Conservation (phyloP, 2,888 invertebrate species). For the Agrochola lychnidis region DNA sequence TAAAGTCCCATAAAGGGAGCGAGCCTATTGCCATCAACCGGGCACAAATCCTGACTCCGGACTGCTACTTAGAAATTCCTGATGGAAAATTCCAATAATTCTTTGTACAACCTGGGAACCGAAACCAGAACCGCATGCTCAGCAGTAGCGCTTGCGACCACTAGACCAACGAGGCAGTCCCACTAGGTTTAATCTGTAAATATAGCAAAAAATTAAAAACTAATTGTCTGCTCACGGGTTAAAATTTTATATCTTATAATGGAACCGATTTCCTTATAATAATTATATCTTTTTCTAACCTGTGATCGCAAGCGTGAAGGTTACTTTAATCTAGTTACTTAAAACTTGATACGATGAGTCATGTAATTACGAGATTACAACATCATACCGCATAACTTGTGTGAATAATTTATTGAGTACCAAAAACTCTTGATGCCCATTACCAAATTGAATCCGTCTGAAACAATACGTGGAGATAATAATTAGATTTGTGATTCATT, state of each 20-base stretch:
- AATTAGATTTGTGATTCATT: constrained; percentile 20
- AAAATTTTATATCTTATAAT: constrained; percentile 8
- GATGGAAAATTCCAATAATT: no score
- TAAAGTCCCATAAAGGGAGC: no score
- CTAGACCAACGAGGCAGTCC: no score
- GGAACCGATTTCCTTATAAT: not conserved
- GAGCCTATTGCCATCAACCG: no score
- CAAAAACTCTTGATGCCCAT: constrained; percentile 32
- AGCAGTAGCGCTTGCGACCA: no score
- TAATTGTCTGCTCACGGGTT: not conserved
- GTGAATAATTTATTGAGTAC: constrained; percentile 43
- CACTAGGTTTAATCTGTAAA: not conserved
- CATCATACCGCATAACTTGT: constrained; percentile 30
- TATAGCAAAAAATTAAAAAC: not conserved
- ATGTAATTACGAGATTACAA: constrained; percentile 33
- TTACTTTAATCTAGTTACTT: constrained; percentile 38
- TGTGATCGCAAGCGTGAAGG: constrained; percentile 41
- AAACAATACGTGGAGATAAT: constrained; percentile 4
- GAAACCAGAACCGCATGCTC: no score
- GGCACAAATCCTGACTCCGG: no score
- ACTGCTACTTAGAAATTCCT: no score
- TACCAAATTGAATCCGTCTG: constrained; percentile 32
- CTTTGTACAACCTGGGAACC: no score
- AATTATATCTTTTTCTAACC: constrained; percentile 6
- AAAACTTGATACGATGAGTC: constrained; percentile 42